Evolutionary conservation across 2,113 vertebrate species (phyloP), one percentile per base, ranked within the genome.

Genomic region (Anguilla japonica): DNA sequence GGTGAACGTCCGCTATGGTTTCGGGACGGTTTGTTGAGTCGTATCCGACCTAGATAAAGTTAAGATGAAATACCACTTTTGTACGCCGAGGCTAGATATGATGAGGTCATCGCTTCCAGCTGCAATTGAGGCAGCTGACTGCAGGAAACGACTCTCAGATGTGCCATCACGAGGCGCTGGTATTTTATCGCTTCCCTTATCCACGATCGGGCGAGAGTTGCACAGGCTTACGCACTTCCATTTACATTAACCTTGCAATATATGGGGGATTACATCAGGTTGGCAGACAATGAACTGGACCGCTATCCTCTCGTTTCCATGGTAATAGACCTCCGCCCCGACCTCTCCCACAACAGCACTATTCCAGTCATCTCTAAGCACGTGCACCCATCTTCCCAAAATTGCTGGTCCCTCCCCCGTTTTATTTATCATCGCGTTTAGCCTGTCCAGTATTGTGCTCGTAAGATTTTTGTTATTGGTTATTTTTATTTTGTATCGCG

Each of bases 291-390:
- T 93, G 93, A 91, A 93, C 89, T 93, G 92, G 91, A 89, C 92
- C 94, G 92, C 92, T 94, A 93, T 95, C 93, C 94, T 92, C 89
- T 91, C 88, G 91, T 95, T 92, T 90, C 95, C 92, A 96, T 96
- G 91, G 95, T 92, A 96, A 96, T 95, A 93, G 88, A 40, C 91
- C 91, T 90, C 89, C 90, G 85, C 87, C 90, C 91, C 89, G 87
- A 89, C 84, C 82, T 90, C 89, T 88, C 89, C 57, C 88, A 84
- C 87, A 84, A 87, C 89, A 86, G 84, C 83, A 90, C 41, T 79
- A 88, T 82, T 89, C 71, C 80, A 87, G 87, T 88, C 83, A 87
- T 90, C 87, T 84, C 83, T 82, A 90, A 87, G 82, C 81, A 50
- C 84, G 41, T 84, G 81, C 60, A 57, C 40, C 84, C 75, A 83